A percentile compares a stretch with the other conserved stretches of the same genome.
Conservation (phyloP, 2,797 vertebrate species). For the Holocentrus rufus region DNA sequence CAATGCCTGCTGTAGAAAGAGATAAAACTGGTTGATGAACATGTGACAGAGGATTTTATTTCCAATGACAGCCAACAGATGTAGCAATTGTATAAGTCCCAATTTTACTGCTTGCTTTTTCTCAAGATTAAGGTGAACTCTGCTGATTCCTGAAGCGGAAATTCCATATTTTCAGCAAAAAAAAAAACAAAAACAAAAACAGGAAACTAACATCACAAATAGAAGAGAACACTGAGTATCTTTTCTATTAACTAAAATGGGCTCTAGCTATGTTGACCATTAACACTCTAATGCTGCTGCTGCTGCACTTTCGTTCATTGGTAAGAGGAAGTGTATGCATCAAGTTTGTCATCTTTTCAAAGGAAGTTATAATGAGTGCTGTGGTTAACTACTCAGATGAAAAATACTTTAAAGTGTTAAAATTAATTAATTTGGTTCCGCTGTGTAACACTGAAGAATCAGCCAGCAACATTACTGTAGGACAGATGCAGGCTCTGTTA, state of each 20-base stretch:
- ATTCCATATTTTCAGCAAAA: no score
- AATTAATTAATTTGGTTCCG: not conserved
- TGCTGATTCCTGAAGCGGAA: not conserved
- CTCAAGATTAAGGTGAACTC: not conserved
- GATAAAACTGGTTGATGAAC: slow-evolving; percentile 18
- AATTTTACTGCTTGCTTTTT: not conserved
- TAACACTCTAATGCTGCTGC: not conserved
- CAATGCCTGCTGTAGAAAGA: slow-evolving; percentile 18
- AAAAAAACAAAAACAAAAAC: no score
- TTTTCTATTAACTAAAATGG: not conserved
- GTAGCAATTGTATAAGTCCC: not conserved
- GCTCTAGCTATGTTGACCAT: not conserved
- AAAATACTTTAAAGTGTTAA: not conserved
- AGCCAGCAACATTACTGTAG: not conserved
- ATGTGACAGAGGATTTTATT: not conserved
- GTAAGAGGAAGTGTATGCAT: not conserved
- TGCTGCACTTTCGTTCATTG: not conserved
- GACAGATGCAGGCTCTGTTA: not conserved
- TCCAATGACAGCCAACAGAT: not conserved
- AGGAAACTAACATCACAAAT: not conserved
- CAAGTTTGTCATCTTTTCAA: not conserved
- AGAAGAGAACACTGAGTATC: not conserved
- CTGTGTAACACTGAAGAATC: not conserved
- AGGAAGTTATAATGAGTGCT: not conserved
- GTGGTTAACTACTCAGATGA: not conserved